Conservation (phyloP, 37 sponge, comb jelly and placozoan species). For the Theonella swinhoei region DNA sequence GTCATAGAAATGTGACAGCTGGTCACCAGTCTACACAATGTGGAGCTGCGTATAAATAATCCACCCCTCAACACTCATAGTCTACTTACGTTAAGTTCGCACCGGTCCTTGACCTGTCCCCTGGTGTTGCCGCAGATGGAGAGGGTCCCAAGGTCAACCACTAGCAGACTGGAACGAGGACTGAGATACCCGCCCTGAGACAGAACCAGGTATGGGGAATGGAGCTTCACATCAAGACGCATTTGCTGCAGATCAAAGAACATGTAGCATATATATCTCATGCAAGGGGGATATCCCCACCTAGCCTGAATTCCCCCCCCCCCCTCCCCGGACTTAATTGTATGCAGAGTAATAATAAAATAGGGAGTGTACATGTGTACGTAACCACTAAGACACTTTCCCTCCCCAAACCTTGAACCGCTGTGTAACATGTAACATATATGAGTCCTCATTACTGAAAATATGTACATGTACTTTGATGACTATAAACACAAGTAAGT, state of each 20-base stretch:
- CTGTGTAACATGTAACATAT: too few relatives aligned
- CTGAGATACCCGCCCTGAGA: slow-evolving; percentile 50
- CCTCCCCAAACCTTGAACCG: too few relatives aligned
- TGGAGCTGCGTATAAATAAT: background rate
- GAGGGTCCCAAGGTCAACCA: slow-evolving; percentile 60
- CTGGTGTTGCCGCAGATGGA: slow-evolving; percentile 24
- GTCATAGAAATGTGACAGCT: slow-evolving; percentile 56
- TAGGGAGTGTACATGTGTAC: background rate
- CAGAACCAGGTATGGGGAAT: slow-evolving; percentile 73
- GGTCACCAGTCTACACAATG: background rate
- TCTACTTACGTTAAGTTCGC: too few relatives aligned
- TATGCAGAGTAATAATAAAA: background rate
- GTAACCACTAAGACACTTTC: too few relatives aligned
- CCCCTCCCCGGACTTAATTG: background rate
- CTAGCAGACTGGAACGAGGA: slow-evolving; percentile 14
- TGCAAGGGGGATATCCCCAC: background rate
- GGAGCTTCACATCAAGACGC: slow-evolving; percentile 50
- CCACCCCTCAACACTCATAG: too few relatives aligned
- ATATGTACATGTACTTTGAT: too few relatives aligned
- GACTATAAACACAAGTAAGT: too few relatives aligned
- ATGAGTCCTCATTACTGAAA: too few relatives aligned
- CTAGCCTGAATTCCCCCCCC: too few relatives aligned
- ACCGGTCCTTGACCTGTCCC: background rate
- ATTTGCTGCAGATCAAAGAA: slow-evolving; percentile 16
- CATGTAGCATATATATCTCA: background rate